Evolutionary conservation across 2,888 invertebrate genomes (phyloP), one percentile per base, ranked within the genome.

Genomic region (Melitaea athalia): DNA sequence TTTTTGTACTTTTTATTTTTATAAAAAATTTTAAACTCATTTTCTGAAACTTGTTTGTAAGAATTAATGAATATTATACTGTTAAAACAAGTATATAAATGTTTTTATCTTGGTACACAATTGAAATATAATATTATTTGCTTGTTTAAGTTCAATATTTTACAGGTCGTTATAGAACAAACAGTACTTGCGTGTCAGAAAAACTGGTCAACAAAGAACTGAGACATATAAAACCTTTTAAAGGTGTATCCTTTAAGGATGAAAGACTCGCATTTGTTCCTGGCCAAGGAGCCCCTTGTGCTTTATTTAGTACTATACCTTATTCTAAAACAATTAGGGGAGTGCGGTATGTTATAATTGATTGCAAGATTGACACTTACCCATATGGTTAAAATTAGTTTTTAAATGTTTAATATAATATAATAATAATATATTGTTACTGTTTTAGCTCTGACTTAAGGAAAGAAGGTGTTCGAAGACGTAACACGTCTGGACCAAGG

Each of bases 221-320:
- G 31, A 94, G 95, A 74, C 78, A 95, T 72, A 84, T 95, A 69
- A 93, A 93, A 72, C 93, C 94, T 15, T 90, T 93, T 38, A 95
- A 94, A 86, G 94, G 94, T 72, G 95, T 95, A 72, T 94, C 94
- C 76, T 96, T 96, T 79, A 95, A 94, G 81, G 96, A 97, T 85
- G 97, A 97, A 82, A 94, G 98, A 79, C 93, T 98, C 74, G 95
- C 97, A 68, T 94, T 98, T 87, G 95, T 97, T 50, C 95, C 97
- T 63, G 92, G 95, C 7, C 95, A 95, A 77, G 95, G 95, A 78
- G 95, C 95, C 68, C 98, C 98, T 47, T 96, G 98, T 89, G 94
- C 96, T 76, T 94, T 98, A 71, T 98, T 96, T 85, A 98, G 98
- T 50, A 95, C 97, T 66, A 94, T 98, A 82, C 97, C 98, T 47